Base-by-base conservation (phyloP, 1,140 invertebrate genomes). In the Drosophila nasuta region DNA sequence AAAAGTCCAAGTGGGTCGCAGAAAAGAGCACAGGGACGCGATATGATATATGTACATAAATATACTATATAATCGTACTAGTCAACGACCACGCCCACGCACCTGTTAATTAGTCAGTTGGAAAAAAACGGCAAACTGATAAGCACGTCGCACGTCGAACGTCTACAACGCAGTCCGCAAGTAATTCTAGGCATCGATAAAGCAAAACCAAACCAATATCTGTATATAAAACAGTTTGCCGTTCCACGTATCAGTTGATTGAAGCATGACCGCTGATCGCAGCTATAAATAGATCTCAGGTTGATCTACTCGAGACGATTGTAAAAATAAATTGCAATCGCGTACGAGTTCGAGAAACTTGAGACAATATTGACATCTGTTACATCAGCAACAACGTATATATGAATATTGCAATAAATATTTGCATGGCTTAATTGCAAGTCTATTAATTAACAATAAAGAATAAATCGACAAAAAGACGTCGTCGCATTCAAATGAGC, bases 91-190 rank as follows among this genome's bases (percentile, higher is more conserved):
- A 65, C 56, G 52, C 67, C 65, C 45, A 69, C 59, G 49, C 72
- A 74, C 54, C 73, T 60, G 62, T 57, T 69, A 75, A 60, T 45
- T 60, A 52, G 51, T 11, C 3, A 60, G 38, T 46, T 65, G 72
- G 63, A 80, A 80, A 80, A 80, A 64, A 68, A 46, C 48, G 5
- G 5, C 33, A 35, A 25, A 33, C 70, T 78, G 82, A 87, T 88
- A 88, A 87, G 54, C 60, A 3, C 51, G 45, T 38, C 35, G 49
- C 3, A 20, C 20, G 20, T 20, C 20, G 20, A 25, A 25, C 20
- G 20, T 25, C 20, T 25, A 25, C 20, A 25, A 25, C 11, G 35
- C 15, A 52, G 33, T 30, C 28, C 28, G 5, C 45, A 51, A 28
- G 38, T 52, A 71, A 35, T 52, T 70, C 66, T 20, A 57, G 49